These are phyloP conservation scores for Trachelus tabidus DNA, from an alignment of 2,888 invertebrate species.

Conservation along the genomic window DNA sequence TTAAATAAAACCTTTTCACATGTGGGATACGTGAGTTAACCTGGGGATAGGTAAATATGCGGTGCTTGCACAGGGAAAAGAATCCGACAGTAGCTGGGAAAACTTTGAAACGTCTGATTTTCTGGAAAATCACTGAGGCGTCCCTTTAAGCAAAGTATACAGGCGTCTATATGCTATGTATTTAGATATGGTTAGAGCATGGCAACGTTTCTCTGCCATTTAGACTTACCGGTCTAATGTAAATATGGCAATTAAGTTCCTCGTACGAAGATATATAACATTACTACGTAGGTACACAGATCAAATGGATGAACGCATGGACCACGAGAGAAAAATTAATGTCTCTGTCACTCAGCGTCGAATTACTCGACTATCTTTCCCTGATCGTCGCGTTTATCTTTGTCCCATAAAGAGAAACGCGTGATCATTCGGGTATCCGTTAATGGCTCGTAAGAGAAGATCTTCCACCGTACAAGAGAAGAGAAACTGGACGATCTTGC, in stretches of 20 bases:
- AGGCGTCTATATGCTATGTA: background rate
- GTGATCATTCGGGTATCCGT: background rate
- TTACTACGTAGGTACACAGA: too few species aligned
- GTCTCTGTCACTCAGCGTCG: background rate
- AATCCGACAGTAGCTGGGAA: background rate
- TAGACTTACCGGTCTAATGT: background rate
- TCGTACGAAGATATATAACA: background rate
- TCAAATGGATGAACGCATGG: background rate
- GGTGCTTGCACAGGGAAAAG: background rate
- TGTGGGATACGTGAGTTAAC: background rate
- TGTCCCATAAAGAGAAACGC: background rate
- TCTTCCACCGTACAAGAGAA: background rate
- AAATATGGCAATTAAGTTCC: background rate
- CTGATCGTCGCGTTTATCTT: background rate
- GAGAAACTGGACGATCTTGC: background rate
- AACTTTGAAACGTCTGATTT: background rate
- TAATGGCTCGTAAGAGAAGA: background rate
- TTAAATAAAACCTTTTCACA: slow-evolving; percentile 33
- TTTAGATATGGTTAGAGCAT: background rate
- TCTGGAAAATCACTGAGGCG: background rate
- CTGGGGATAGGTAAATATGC: background rate
- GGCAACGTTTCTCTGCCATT: background rate
- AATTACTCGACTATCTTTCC: background rate
- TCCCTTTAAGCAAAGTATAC: background rate
- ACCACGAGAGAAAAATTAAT: background rate